Base-by-base conservation (phyloP, 2,113 vertebrate species). In the Atherinomorus stipes region DNA sequence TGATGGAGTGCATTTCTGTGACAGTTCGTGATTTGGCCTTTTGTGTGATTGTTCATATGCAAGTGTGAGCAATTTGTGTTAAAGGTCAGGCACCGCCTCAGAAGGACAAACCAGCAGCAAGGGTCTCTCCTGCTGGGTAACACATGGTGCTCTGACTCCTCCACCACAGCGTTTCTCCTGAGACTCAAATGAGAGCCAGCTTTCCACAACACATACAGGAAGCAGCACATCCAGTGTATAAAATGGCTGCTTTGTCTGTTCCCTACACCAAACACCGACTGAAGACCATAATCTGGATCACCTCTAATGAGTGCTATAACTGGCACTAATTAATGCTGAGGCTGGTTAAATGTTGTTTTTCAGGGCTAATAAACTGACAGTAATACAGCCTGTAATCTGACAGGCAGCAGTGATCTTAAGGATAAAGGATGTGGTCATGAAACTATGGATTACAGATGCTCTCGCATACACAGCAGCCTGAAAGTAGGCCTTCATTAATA, bases 401-500 rank as follows among this genome's bases (percentile, higher is more conserved):
- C 47, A 23, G 42, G 50, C 50, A 53, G 59, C 58, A 9, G 10
- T 50, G 63, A 87, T 76, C 23, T 70, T 45, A 19, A 53, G n/a
- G 45, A 74, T 65, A 40, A 79, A 23, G 28, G 25, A 64, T 76
- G 61, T 67, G 37, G n/a, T 63, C 49, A 11, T 31, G 9, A 58
- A 60, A 56, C 26, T 61, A 49, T 71, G 54, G 22, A 57, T 71
- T 45, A 53, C 15, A 87, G 15, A 71, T 47, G 0, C 18, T 47
- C 7, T 49, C 13, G 22, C 22, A 12, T 49, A 63, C 58, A 69
- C 54, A 67, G 53, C 50, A 21, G 75, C 52, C 50, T 75, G 58
- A 57, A 69, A 45, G n/a, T 67, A 56, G 83, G 80, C 49, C 76
- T 60, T 80, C 67, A 82, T 84, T 64, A 81, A 66, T 78, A 62